Conservation (phyloP, 2,113 vertebrate genomes). For the Haemorhous mexicanus region DNA sequence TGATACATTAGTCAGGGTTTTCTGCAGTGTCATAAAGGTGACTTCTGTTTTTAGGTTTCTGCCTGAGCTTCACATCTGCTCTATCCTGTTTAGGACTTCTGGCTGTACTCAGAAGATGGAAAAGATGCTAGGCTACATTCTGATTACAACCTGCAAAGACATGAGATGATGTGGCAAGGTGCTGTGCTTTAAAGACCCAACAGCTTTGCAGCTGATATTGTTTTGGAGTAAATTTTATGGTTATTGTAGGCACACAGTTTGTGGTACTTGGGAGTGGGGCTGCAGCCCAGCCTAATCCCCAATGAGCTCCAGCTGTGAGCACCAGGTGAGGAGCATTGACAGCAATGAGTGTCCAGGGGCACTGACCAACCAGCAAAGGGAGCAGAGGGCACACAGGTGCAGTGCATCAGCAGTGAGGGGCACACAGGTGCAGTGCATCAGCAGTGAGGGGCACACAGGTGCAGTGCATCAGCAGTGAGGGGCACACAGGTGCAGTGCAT, state of each 20-base stretch:
- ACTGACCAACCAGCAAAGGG: not conserved
- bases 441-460: not conserved
- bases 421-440: not conserved
- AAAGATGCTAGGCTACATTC: not conserved
- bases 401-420: rapidly evolving
- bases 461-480: rapidly evolving
- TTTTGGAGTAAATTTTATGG: not conserved
- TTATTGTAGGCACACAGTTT: not conserved
- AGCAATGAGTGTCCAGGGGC: not conserved
- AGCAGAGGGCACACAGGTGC: not conserved
- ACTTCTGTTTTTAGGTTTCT: not conserved
- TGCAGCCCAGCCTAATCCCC: not conserved
- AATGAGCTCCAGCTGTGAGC: rapidly evolving
- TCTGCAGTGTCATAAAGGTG: not conserved
- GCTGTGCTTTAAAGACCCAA: not conserved
- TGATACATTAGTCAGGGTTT: not conserved
- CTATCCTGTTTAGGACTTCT: not conserved
- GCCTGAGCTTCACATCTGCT: not conserved
- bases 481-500: not conserved
- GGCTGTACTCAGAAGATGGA: not conserved
- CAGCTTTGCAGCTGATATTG: not conserved
- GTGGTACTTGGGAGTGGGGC: not conserved
- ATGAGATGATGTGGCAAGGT: not conserved
- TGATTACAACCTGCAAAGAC: not conserved
- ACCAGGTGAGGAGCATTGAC: not conserved